Base-by-base conservation (phyloP, 1,140 invertebrate species). In the Leptopilina boulardi region DNA sequence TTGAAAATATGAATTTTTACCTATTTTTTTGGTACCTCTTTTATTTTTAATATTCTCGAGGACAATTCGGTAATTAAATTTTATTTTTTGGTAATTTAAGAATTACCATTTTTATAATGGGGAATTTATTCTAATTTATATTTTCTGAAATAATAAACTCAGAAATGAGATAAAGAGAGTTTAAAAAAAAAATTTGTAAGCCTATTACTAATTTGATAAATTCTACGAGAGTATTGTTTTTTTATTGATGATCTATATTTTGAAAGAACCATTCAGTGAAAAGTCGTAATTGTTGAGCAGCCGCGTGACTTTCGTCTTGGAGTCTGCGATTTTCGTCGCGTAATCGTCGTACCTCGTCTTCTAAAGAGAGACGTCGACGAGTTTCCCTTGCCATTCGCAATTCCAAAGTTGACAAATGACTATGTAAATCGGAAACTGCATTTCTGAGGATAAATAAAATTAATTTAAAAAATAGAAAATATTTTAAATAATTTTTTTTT, bases 221-320 rank as follows among this genome's bases (percentile, higher is more conserved):
- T n/a, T n/a, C 47, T 47, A 51, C 42, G 13, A 38, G 42, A 13
- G 15, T 10, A 26, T 26, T n/a, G 41, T n/a, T 21, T 70, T 73
- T 82, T 88, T 87, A 92, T 84, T 94, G 95, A 82, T 94, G 93
- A 87, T 97, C 96, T 80, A 97, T 96, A 34, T 96, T 97, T 84
- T 96, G 94, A 85, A 97, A 97, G 83, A 98, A 97, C 97, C 97
- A 98, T 88, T 98, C 97, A 9, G 97, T 98, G 88, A 98, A 98
- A 82, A 95, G 94, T 21, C 96, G 93, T 10, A 98, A 92, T 86
- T 98, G 97, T 83, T 96, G 95, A 10, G 96, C 96, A 23, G 97
- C 97, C 34, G 95, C 95, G 77, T 97, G 95, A 18, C 96, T 97
- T 88, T 98, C 97, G 80, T 98, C 96, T 82, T 97, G 95, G 11